These are phyloP conservation scores for Gallirallus australis DNA, from an alignment of 2,797 vertebrate species.

Conservation along the genomic window DNA sequence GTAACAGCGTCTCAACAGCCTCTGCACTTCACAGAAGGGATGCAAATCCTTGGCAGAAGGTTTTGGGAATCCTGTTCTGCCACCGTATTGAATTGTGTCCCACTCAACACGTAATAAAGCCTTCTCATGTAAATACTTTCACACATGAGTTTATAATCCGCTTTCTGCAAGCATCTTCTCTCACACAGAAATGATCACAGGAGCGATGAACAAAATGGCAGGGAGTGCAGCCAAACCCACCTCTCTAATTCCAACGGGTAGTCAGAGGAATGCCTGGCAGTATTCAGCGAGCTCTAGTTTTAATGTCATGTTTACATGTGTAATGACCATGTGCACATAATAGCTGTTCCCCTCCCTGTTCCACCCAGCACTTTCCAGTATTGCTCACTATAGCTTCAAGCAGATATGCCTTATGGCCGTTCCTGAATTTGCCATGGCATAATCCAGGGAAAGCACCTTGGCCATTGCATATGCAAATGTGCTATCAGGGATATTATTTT, in stretches of 20 bases:
- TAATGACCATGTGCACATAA: conserved; percentile 46
- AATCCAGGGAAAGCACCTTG: conserved; percentile 37
- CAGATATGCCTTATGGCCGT: conserved; percentile 49
- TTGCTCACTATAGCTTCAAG: conserved; percentile 43
- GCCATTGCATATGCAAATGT: conserved; percentile 45
- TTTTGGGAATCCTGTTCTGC: conserved; percentile 29
- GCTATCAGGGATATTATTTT: not conserved
- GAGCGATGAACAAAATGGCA: not conserved
- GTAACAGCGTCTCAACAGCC: not conserved
- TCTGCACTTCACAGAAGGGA: not conserved
- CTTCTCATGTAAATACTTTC: not conserved
- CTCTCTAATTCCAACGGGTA: not conserved
- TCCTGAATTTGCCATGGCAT: not conserved
- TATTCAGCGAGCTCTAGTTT: conserved; percentile 15
- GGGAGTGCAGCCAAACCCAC: conserved; percentile 1
- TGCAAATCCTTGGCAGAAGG: not conserved
- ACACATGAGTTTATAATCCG: not conserved
- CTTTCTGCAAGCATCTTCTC: conserved; percentile 18
- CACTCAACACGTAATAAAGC: not conserved
- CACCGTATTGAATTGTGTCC: not conserved
- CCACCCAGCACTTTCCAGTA: conserved; percentile 46
- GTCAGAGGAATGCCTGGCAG: not conserved
- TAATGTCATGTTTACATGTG: conserved; percentile 39
- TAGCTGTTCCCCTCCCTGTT: conserved; percentile 32
- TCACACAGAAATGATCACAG: not conserved